Conservation (phyloP, 2,888 invertebrate genomes). For the Tanytarsus gracilentus region DNA sequence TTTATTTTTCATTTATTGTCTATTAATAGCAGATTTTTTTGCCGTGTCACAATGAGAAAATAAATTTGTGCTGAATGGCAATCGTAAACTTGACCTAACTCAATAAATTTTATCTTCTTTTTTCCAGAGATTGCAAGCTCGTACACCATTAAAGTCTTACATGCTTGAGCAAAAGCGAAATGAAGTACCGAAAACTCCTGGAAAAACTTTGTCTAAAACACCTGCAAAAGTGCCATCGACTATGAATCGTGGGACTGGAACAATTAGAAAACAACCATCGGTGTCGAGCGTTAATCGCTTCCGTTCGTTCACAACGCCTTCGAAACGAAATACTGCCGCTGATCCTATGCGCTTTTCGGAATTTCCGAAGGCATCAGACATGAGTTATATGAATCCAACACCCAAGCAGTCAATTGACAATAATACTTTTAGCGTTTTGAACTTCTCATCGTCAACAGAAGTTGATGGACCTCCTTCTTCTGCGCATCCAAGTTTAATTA, state of each 20-base stretch:
- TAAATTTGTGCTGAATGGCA: too few species aligned
- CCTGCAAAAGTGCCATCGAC: not conserved
- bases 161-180: not conserved
- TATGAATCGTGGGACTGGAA: not conserved
- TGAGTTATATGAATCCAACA: not conserved
- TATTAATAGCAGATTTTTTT: too few species aligned
- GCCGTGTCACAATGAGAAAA: too few species aligned
- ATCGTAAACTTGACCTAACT: not conserved
- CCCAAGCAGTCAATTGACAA: conserved; percentile 11
- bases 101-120: not conserved
- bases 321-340: not conserved
- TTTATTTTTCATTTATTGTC: too few species aligned
- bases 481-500: not conserved
- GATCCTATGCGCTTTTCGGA: not conserved
- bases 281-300: not conserved
- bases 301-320: not conserved
- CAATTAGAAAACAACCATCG: not conserved
- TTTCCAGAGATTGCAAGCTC: conserved; percentile 3
- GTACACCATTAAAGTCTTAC: conserved; percentile 11
- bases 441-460: conserved; percentile 35
- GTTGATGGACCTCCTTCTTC: conserved; percentile 32
- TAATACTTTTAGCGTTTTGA: conserved; percentile 7
- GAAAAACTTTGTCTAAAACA: not conserved
- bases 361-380: not conserved
- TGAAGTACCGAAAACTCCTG: not conserved